These are phyloP conservation scores for Cremastinae sp. DNA, from an alignment of 2,888 invertebrate genomes.

Conservation along the genomic window DNA sequence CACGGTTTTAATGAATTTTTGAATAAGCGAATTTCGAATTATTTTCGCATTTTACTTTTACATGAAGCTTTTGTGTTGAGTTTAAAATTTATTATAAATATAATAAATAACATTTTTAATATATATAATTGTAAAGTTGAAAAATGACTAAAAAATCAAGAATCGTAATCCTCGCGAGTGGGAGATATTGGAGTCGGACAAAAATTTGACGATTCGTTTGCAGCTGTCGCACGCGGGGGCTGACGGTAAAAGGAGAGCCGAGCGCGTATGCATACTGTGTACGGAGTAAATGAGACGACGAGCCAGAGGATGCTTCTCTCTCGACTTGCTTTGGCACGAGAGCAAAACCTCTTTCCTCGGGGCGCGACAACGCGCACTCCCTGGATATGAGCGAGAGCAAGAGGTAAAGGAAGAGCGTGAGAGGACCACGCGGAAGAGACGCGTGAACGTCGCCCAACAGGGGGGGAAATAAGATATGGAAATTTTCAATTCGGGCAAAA, in stretches of 20 bases:
- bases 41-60: too few relatives aligned
- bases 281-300: too few relatives aligned
- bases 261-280: slow-evolving; percentile 11
- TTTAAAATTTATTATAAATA: too few relatives aligned
- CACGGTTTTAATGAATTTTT: too few relatives aligned
- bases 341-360: slow-evolving; percentile 44
- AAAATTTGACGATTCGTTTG: slow-evolving; percentile 69
- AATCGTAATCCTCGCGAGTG: slow-evolving; percentile 36
- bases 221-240: slow-evolving; percentile 69
- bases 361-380: slow-evolving; percentile 36
- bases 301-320: too few relatives aligned
- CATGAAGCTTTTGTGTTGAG: too few relatives aligned
- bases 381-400: too few relatives aligned
- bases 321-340: slow-evolving; percentile 29
- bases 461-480: slow-evolving; percentile 65
- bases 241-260: slow-evolving; percentile 11
- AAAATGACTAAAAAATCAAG: slow-evolving; percentile 49
- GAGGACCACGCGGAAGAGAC: slow-evolving; percentile 49
- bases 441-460: slow-evolving; percentile 51
- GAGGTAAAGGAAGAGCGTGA: too few relatives aligned
- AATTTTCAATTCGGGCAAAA: slow-evolving; percentile 66
- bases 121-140: slow-evolving; percentile 5
- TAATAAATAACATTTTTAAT: too few relatives aligned
- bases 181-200: slow-evolving; percentile 23
- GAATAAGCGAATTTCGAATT: too few relatives aligned